Base-by-base conservation (phyloP, 2,113 vertebrate genomes). In the Pteropus alecto region DNA sequence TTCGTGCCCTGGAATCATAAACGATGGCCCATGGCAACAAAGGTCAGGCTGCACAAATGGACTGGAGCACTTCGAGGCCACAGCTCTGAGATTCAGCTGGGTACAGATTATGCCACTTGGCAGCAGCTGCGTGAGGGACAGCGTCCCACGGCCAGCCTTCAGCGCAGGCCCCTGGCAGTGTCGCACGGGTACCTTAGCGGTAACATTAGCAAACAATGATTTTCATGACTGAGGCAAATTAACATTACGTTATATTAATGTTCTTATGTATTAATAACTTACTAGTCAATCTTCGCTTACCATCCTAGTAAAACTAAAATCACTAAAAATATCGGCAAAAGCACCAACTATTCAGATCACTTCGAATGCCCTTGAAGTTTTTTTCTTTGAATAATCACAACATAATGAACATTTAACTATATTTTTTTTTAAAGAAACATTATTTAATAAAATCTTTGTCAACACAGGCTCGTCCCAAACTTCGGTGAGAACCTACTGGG, bases 401-500 rank as follows among this genome's bases (percentile, higher is more conserved):
- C 2, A 51, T 54, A 79, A 87, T 18, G 28, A 91, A 78, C 4
- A 14, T 61, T 30, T 38, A 90, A 70, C 12, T 74, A 60, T 18
- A 70, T 46, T 46, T 46, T 12, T 92, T 84, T 92, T 41, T 38
- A 41, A 85, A 35, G 51, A 76, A 18, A 76, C 22, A 76, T 63
- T 70, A 58, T 79, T 94, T 41, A 54, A 78, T 90, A 51, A 90
- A 83, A 89, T 51, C 65, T 93, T n/a, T 46, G 63, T 79, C 43
- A 46, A 56, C 26, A 21, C 10, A 70, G 58, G 22, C 85, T 81
- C 83, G 60, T 10, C n/a, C 41, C 60, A 61, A 81, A 68, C 56
- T 28, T 79, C 41, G 22, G 1, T 2, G 15, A 89, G 58, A 81
- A 68, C 4, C 30, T 56, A 68, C 46, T 51, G 3, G 48, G 48